Evolutionary conservation across 2,113 vertebrate genomes (phyloP).

Genomic region (Hemibagrus wyckioides): DNA sequence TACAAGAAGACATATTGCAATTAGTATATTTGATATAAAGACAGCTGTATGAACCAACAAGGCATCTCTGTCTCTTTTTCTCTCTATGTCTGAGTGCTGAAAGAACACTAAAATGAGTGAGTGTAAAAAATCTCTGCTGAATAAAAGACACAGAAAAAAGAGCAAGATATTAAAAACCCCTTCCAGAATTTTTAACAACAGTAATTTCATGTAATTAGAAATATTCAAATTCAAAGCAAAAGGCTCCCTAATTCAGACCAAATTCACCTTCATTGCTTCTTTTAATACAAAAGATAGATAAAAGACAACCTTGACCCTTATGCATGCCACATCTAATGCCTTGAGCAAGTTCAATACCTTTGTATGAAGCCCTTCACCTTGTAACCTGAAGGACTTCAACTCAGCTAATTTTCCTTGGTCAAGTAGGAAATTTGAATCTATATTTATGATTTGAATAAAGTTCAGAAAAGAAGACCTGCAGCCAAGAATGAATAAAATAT

Average conservation of each 20-base stretch:
- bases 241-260: background rate
- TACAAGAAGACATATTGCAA: background rate
- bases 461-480: constrained; percentile 25
- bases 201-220: background rate
- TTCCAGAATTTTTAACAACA: background rate
- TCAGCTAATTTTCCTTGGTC: background rate
- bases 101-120: background rate
- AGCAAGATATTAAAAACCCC: background rate
- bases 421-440: background rate
- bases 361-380: background rate
- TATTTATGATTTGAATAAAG: constrained; percentile 24
- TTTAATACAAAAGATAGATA: no score
- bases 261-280: background rate
- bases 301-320: background rate
- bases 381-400: background rate
- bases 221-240: background rate
- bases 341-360: constrained; percentile 9
- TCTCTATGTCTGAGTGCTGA: background rate
- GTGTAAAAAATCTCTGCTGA: background rate
- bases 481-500: constrained; percentile 34
- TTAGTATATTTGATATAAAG: background rate
- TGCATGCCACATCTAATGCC: background rate
- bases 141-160: background rate
- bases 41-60: background rate
- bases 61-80: background rate